These are phyloP conservation scores for Paracyprichromis sp. DNA, from an alignment of 2,113 vertebrate genomes.

Conservation along the genomic window DNA sequence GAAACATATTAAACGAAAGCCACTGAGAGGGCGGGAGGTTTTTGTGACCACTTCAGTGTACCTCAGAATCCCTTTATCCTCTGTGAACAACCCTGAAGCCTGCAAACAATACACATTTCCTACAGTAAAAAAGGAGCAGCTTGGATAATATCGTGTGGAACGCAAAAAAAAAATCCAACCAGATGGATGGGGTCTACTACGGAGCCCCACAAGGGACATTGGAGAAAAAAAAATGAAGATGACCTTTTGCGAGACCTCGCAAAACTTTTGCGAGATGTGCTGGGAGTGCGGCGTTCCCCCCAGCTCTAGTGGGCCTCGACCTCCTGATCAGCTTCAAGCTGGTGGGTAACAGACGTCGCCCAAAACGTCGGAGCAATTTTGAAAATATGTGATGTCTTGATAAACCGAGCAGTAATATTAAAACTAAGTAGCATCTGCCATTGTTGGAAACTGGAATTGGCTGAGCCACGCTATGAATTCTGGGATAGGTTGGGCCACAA, in stretches of 20 bases:
- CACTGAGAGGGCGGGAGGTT: background rate
- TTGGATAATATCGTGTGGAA: fast-evolving
- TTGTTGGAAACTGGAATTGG: background rate
- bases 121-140: background rate
- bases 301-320: background rate
- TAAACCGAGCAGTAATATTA: fast-evolving
- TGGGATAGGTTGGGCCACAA: background rate
- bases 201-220: background rate
- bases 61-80: background rate
- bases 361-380: fast-evolving
- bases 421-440: background rate
- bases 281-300: fast-evolving
- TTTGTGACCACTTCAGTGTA: background rate
- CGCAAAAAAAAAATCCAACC: background rate
- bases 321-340: background rate
- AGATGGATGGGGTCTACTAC: background rate
- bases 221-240: background rate
- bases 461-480: background rate
- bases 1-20: fast-evolving
- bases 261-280: fast-evolving
- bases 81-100: background rate
- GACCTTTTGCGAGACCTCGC: fast-evolving
- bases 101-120: background rate
- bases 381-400: background rate
- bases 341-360: fast-evolving